phyloP scores from a whole-genome alignment of 2,113 vertebrate genomes.

The Solea solea region DNA sequence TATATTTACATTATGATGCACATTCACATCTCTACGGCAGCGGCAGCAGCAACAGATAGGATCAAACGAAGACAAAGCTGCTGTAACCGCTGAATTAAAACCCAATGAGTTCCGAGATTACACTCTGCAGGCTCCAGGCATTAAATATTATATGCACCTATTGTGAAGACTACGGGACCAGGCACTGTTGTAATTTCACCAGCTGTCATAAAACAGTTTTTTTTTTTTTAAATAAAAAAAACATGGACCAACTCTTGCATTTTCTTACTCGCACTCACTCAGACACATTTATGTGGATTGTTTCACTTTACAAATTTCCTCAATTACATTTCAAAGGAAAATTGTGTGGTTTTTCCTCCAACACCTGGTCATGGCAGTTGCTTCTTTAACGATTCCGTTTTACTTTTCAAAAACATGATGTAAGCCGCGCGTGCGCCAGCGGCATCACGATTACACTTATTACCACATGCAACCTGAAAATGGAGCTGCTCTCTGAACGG shows the following conservation, averaged over 20 bases:
- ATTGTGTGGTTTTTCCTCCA: not conserved
- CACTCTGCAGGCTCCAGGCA: not conserved
- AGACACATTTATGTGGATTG: too few relatives aligned
- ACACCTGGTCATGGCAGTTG: not conserved
- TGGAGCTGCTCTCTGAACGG: too few relatives aligned
- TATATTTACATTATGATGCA: not conserved
- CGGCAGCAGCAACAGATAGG: not conserved
- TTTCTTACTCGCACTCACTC: not conserved
- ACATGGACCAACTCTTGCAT: conserved; percentile 18
- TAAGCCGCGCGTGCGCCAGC: too few relatives aligned
- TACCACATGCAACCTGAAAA: too few relatives aligned
- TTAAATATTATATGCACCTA: not conserved
- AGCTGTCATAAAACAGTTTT: conserved; percentile 23
- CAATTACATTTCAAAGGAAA: not conserved
- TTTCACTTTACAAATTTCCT: not conserved
- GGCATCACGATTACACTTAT: too few relatives aligned
- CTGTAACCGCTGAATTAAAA: not conserved
- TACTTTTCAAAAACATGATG: not conserved
- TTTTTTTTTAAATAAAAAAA: conserved; percentile 23
- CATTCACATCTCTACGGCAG: not conserved
- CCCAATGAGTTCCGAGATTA: not conserved
- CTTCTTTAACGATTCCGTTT: not conserved
- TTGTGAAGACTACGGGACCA: not conserved
- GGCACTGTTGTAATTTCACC: conserved; percentile 14
- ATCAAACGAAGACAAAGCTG: not conserved